Conservation (phyloP, 2,797 vertebrate genomes). For the Aeoliscus strigatus region DNA sequence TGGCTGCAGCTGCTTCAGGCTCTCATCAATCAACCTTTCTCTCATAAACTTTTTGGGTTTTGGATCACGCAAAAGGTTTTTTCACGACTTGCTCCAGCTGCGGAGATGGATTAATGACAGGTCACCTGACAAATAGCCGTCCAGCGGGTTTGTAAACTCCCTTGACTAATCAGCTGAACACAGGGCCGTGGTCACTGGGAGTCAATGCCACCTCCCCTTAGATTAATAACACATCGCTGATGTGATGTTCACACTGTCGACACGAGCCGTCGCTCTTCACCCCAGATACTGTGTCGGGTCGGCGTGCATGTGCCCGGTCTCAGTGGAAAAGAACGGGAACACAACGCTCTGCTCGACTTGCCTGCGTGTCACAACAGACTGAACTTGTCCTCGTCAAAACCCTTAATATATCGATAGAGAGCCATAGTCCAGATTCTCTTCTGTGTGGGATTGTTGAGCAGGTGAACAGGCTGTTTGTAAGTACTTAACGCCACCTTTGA, state of each 20-base stretch:
- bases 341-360: no score
- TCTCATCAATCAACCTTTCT: constrained; percentile 44
- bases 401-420: constrained; percentile 25
- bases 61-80: no score
- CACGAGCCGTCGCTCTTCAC: no score
- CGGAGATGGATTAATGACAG: constrained; percentile 71
- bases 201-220: constrained; percentile 61
- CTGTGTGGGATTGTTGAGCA: constrained; percentile 3
- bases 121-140: constrained; percentile 54
- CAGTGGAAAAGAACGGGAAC: no score
- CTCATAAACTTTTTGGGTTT: no score
- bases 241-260: no score
- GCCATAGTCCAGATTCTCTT: no score
- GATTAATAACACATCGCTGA: no score
- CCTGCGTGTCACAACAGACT: constrained; percentile 21
- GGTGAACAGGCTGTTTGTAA: no score
- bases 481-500: constrained; percentile 5
- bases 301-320: no score
- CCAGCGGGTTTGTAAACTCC: constrained; percentile 59
- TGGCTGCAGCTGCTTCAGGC: constrained; percentile 14
- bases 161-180: constrained; percentile 65
- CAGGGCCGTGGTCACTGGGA: constrained; percentile 56
- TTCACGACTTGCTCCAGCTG: no score
- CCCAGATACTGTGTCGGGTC: no score
- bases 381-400: constrained; percentile 34